Conservation (phyloP, 2,888 invertebrate genomes). For the Anodontia alba region DNA sequence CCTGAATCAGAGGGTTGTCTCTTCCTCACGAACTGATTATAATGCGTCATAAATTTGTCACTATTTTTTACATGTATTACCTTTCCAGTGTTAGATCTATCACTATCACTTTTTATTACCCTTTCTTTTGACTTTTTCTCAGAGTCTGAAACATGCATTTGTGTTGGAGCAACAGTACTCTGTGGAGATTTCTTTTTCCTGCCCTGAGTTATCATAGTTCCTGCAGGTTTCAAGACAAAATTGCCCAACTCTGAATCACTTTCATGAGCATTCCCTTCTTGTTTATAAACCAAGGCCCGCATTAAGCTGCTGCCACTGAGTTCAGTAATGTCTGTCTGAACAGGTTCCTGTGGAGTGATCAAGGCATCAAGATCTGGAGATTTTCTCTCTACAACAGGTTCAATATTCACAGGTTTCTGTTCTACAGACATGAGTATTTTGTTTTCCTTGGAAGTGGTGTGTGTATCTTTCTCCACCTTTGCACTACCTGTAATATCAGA, state of each 20-base stretch:
- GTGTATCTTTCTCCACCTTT: background rate
- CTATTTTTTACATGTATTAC: background rate
- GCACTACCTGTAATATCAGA: background rate
- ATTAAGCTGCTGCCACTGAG: conserved; percentile 40
- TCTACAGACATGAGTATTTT: background rate
- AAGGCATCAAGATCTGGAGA: background rate
- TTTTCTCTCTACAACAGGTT: background rate
- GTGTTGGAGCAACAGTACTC: background rate
- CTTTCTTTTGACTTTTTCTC: background rate
- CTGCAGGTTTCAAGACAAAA: conserved; percentile 41
- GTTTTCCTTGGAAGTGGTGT: too few relatives aligned
- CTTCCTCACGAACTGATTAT: background rate
- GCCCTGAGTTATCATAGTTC: conserved; percentile 3
- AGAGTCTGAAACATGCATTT: background rate
- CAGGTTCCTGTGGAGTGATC: background rate
- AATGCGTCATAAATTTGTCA: background rate
- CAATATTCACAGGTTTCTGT: background rate
- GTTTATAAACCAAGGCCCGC: conserved; percentile 45
- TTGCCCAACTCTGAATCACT: conserved; percentile 33
- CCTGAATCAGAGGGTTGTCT: background rate
- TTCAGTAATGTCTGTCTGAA: background rate
- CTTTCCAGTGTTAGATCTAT: background rate
- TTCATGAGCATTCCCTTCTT: conserved; percentile 35
- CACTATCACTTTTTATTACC: background rate
- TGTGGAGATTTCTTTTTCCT: background rate